These are phyloP conservation scores for Zaprionus ghesquierei DNA, from an alignment of 1,140 invertebrate genomes.

Conservation along the genomic window DNA sequence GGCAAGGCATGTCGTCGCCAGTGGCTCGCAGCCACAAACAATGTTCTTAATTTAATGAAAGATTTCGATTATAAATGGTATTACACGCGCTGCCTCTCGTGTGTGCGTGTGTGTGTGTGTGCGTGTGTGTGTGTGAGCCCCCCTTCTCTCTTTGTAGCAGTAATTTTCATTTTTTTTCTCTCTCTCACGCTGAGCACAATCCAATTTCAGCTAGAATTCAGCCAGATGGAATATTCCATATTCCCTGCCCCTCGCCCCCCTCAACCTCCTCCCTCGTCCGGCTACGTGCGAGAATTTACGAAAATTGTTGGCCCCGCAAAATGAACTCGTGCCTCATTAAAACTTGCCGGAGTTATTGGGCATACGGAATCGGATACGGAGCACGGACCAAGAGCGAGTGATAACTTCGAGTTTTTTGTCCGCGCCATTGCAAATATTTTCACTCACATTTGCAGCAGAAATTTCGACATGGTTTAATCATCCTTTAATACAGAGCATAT, in stretches of 20 bases:
- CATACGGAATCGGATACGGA: too few relatives aligned
- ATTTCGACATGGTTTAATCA: too few relatives aligned
- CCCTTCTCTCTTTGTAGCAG: not conserved
- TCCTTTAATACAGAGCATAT: too few relatives aligned
- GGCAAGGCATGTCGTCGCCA: constrained; percentile 15
- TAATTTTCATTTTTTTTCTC: constrained; percentile 36
- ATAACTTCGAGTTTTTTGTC: not conserved
- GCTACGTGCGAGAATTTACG: constrained; percentile 35
- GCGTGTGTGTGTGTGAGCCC: not conserved
- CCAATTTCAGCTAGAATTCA: constrained; percentile 39
- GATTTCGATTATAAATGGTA: constrained; percentile 77
- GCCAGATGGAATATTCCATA: constrained; percentile 27
- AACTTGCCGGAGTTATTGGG: constrained; percentile 24
- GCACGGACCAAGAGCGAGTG: not conserved
- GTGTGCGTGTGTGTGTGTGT: not conserved
- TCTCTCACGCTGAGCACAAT: constrained; percentile 9
- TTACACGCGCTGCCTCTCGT: constrained; percentile 40
- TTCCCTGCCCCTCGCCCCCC: not conserved
- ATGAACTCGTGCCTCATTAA: constrained; percentile 25
- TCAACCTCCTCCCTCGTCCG: too few relatives aligned
- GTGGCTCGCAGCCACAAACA: constrained; percentile 55
- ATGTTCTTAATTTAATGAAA: constrained; percentile 79
- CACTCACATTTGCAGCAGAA: too few relatives aligned
- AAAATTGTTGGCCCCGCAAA: constrained; percentile 13
- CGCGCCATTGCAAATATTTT: not conserved